Evolutionary conservation across 2,113 vertebrate genomes (phyloP), one percentile per base, ranked within the genome.

Genomic region (Guaruba guarouba): DNA sequence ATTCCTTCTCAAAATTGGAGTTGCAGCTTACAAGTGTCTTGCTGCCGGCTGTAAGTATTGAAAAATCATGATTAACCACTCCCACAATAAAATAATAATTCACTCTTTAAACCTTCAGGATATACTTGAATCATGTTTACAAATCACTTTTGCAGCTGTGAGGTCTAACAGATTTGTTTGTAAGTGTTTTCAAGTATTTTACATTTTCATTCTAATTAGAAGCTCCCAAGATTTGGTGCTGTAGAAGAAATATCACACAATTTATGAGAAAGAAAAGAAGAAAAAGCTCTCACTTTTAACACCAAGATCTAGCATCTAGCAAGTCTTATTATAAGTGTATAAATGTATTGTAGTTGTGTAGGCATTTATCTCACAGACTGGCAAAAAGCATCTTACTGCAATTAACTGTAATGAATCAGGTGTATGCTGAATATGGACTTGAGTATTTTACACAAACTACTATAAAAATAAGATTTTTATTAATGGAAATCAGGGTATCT

Each of bases 61-160:
- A 87, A 96, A 93, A 90, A 76, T 68, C 39, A 44, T 73, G 66
- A 87, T 91, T 96, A 78, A 85, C 41, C 55, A 75, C 23, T 96
- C 66, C 27, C 43, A 82, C 91, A 94, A 78, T 87, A 93, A 96
- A 96, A 87, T 71, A 86, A 44, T 44, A 24, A 55, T 64, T 90
- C 59, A 76, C 14, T 88, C 41, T 90, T 62, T 88, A 90, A 86
- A 83, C 28, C n/a, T 88, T 73, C 80, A 83, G 67, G 35, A 18
- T 80, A 66, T 48, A 69, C 11, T 86, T 85, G 49, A 92, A 78
- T 92, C 63, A 74, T 86, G 14, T 93, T 93, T 93, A 68, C 49
- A 80, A 35, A 86, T 92, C 44, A 73, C 6, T 87, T 90, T 73
- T 90, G 75, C 68, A 88, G 35, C 35, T n/a, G 41, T 81, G n/a